Evolutionary conservation across 2,888 invertebrate species (phyloP), one percentile per base, ranked within the genome.

Genomic region (Archips xylosteana): DNA sequence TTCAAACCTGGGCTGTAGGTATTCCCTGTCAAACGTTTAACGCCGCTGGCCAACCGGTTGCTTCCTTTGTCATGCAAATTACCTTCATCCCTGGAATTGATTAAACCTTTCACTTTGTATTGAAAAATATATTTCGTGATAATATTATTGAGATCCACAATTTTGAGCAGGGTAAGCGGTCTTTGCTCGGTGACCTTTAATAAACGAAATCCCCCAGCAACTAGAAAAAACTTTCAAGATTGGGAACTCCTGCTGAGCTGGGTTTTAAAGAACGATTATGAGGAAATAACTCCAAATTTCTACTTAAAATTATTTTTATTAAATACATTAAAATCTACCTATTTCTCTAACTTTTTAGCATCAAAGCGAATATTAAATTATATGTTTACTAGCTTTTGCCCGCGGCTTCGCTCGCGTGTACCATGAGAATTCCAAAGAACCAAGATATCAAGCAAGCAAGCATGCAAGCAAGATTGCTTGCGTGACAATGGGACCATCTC

Each of bases 31-130:
- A 54, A 70, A 60, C 60, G 64, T 51, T 65, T 47, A 57, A 39
- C 15, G 51, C 42, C 42, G 64, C 60, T 73, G 63, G 75, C 76
- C 75, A 64, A 64, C 75, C 75, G 73, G 66, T 70, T 60, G 68
- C 57, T 54, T 54, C 75, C 77, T 79, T 80, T 81, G 80, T 74
- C 23, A 81, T 81, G 80, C 76, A 81, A 80, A 81, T 78, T 51
- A 13, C 57, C 51, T 69, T 60, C 68, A 51, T 49, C 63, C 64
- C 68, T 59, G 51, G 74, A 74, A 70, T 74, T 70, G 32, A 70
- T 74, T 74, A 70, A 69, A 70, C 74, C 70, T 74, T 66, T 64
- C 70, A 74, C 77, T 71, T 75, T 73, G 67, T 73, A 74, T 64
- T 74, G 74, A 75, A 76, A 75, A 77, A 73, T 60, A 69, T 34